Conservation (phyloP, 2,888 invertebrate species). For the Leptinotarsa haldemani region DNA sequence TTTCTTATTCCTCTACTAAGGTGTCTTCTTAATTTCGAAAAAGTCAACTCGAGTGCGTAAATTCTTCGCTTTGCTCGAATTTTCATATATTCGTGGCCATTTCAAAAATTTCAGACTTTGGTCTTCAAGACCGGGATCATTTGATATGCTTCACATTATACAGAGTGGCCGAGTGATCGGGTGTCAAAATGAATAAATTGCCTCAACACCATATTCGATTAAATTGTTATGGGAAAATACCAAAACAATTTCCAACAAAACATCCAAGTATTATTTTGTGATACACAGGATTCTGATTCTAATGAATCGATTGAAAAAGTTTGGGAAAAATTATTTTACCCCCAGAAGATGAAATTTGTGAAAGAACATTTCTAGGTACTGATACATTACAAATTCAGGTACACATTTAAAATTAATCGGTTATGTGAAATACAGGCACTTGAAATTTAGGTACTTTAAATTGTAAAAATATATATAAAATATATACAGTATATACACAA, state of each 20-base stretch:
- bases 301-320: background rate
- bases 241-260: background rate
- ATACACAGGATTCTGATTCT: background rate
- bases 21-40: too few species aligned
- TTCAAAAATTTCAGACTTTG: too few species aligned
- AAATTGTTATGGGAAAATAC: slow-evolving; percentile 1
- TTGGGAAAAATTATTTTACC: background rate
- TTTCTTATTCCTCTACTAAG: too few species aligned
- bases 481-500: too few species aligned
- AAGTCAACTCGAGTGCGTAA: too few species aligned
- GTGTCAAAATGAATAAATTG: background rate
- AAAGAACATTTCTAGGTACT: slow-evolving; percentile 5
- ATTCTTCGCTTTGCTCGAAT: too few species aligned
- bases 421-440: background rate
- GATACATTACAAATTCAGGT: background rate
- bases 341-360: slow-evolving; percentile 1
- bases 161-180: slow-evolving; percentile 2
- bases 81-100: too few species aligned
- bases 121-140: background rate
- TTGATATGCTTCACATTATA: background rate
- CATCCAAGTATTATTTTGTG: background rate
- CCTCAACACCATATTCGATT: background rate
- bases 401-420: too few species aligned
- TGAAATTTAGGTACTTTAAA: background rate
- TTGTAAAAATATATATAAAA: too few species aligned